These are phyloP conservation scores for Scaptodrosophila lebanonensis DNA, from an alignment of 1,140 invertebrate species.

Conservation along the genomic window DNA sequence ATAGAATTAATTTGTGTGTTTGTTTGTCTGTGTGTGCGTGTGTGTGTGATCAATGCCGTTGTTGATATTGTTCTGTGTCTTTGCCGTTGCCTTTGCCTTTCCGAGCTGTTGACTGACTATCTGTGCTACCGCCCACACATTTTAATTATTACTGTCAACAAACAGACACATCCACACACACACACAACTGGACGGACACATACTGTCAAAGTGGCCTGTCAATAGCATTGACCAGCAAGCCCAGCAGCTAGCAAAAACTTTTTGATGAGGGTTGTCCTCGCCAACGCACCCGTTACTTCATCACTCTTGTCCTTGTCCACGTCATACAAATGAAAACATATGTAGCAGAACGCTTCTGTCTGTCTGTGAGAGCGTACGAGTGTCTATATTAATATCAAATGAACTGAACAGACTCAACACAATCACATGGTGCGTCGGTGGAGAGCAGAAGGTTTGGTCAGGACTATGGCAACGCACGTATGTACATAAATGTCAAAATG, in stretches of 20 bases:
- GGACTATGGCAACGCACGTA: too few relatives aligned
- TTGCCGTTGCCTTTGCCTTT: constrained; percentile 34
- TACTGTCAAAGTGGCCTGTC: constrained; percentile 67
- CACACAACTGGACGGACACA: constrained; percentile 17
- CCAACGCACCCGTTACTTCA: too few relatives aligned
- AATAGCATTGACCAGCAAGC: constrained; percentile 63
- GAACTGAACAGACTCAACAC: constrained; percentile 64
- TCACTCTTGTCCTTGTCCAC: constrained; percentile 5
- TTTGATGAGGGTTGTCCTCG: constrained; percentile 71
- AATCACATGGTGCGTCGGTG: constrained; percentile 45
- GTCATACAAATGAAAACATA: constrained; percentile 74
- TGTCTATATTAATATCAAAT: constrained; percentile 70
- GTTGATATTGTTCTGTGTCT: too few relatives aligned
- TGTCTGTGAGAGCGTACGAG: too few relatives aligned
- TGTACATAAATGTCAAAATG: too few relatives aligned
- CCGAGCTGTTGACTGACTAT: constrained; percentile 1
- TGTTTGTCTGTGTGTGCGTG: constrained; percentile 6
- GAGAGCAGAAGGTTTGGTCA: constrained; percentile 10
- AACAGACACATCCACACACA: constrained; percentile 14
- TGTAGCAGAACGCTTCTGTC: constrained; percentile 62
- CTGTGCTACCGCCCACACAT: constrained; percentile 29
- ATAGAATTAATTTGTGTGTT: constrained; percentile 66
- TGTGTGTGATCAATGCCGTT: constrained; percentile 56
- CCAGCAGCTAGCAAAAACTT: constrained; percentile 53
- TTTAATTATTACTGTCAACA: constrained; percentile 59